Base-by-base conservation (phyloP, 2,113 vertebrate genomes). In the Oreotrochilus melanogaster region DNA sequence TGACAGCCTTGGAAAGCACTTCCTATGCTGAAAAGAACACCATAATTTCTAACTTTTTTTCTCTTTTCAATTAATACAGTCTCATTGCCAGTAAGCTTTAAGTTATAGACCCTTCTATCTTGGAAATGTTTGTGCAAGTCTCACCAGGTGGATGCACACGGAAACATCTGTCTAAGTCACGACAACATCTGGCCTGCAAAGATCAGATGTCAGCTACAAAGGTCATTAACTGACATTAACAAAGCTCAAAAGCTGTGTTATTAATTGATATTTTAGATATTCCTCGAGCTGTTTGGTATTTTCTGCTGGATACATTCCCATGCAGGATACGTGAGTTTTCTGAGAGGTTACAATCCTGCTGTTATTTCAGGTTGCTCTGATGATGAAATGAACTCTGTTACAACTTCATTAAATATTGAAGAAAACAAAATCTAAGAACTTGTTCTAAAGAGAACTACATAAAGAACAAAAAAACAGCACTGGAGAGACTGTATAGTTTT, bases 311-410 rank as follows among this genome's bases (percentile, higher is more conserved):
- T 43, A 9, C 2, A 30, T 7, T 54, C 57, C 5, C 4, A 15
- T 1, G 30, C 2, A 6, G 11, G 18, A 23, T 28, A 61, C 1
- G 4, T 0, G 10, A 62, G 12, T 25, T 74, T 73, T 56, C 70
- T 33, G 4, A 54, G 14, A 67, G 53, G 31, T 37, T 81, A 62
- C 22, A 78, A 37, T 28, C 31, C 19, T 18, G 7, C 22, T 78
- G 23, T 28, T 85, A 24, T 23, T 71, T 70, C 47, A 54, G 6
- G 3, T 10, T 71, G 37, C 11, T 15, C 57, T 81, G 14, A 14
- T 3, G 10, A 70, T 18, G 25, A 61, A 85, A 87, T n/a, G 27
- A 73, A 48, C 9, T 15, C 64, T 65, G 35, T n/a, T 31, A 45
- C 31, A 58, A 25, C 25, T 56, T 51, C 33, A 67, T 74, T 50